Percentiles rank a stretch among this genome's conserved stretches.
Evolutionary conservation across 1,140 invertebrate genomes (phyloP).

Genomic region (Epicauta chinensis): DNA sequence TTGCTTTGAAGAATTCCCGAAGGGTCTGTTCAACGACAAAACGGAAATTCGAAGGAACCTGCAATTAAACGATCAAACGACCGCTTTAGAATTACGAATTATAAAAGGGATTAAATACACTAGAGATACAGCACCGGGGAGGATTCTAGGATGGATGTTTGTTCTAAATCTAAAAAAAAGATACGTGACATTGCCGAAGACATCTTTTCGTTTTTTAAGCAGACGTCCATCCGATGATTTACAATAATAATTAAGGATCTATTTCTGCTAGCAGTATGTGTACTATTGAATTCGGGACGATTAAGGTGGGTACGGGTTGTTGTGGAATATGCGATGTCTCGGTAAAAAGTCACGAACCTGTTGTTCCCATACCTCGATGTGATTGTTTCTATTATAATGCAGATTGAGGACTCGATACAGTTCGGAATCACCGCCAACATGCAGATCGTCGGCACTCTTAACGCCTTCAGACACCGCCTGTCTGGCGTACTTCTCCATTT

Average conservation of each 20-base stretch:
- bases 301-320: too few species aligned
- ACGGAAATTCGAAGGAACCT: slow-evolving; percentile 97
- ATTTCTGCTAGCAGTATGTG: too few species aligned
- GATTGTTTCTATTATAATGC: slow-evolving; percentile 99
- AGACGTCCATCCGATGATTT: too few species aligned
- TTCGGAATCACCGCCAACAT: slow-evolving; percentile 92
- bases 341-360: slow-evolving; percentile 49
- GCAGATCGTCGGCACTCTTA: slow-evolving; percentile 86
- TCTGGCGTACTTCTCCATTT: slow-evolving; percentile 99
- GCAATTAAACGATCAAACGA: slow-evolving; percentile 30
- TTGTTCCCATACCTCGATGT: slow-evolving; percentile 90
- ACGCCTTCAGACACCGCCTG: slow-evolving; percentile 96
- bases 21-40: slow-evolving; percentile 95
- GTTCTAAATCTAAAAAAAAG: background rate
- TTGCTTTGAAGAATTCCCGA: slow-evolving; percentile 97
- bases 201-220: too few species aligned
- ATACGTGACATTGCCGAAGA: slow-evolving; percentile 24
- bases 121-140: background rate
- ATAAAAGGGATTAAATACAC: too few species aligned
- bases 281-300: too few species aligned
- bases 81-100: too few species aligned
- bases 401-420: slow-evolving; percentile 96
- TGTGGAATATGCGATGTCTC: slow-evolving; percentile 35
- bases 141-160: background rate
- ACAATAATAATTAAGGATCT: too few species aligned